Base-by-base conservation (phyloP, 2,888 invertebrate species). In the Parapristionchus giblindavisi region DNA sequence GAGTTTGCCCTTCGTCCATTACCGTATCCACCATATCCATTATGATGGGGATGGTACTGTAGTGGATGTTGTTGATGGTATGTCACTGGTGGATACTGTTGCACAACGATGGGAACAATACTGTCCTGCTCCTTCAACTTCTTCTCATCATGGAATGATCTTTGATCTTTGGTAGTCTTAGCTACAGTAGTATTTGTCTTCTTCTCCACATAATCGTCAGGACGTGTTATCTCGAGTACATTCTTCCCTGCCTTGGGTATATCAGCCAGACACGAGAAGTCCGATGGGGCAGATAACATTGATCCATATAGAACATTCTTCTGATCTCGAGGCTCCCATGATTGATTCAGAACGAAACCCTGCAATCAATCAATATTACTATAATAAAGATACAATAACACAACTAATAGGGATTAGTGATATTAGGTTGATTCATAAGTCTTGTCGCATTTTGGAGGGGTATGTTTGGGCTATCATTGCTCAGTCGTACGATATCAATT, bases 201-300 rank as follows among this genome's bases (percentile, higher is more conserved):
- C 21, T 66, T 51, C 32, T 66, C 66, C 29, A 29, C 34, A 21
- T 17, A 36, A 6, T 52, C 54, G 1, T 36, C 38, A 4, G 70
- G 70, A 54, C 54, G 27, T 56, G n/a, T 54, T 34, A 70, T 70
- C 54, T 70, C 70, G n/a, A 70, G 54, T 24, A 54, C 54, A 11
- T 51, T 54, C 36, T 24, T 17, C 21, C 70, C 70, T 3, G 40
- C 36, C 38, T 38, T 34, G 27, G 70, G 70, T 24, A 70, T 52
- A 21, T n/a, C 27, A n/a, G n/a, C 21, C 11, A 70, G 70, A 21
- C 54, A 54, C 38, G 70, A 34, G 38, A 70, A 5, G 24, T 70
- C 70, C 11, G 54, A 54, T 11, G 54, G 38, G 14, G 34, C 54
- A 21, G 70, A 52, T 17, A 70, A 54, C 17, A 70, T 52, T 40